A percentile compares a stretch with the other conserved stretches of the same genome.
Conservation (phyloP, 2,113 vertebrate genomes). For the Raja brachyura region DNA sequence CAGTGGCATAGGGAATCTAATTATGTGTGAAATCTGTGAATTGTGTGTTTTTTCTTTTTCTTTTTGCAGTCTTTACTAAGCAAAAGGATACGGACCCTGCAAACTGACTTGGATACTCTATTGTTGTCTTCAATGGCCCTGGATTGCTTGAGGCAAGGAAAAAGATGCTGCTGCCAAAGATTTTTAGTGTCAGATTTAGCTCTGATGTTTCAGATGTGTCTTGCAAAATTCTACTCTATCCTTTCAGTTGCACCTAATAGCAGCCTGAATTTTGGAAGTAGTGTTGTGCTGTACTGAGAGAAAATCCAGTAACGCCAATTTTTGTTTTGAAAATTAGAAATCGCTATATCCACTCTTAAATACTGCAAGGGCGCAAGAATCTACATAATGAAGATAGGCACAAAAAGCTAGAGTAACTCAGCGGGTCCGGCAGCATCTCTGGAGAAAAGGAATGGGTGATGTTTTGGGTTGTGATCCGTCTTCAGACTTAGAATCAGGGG, state of each 20-base stretch:
- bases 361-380: background rate
- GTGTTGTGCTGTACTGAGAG: background rate
- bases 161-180: background rate
- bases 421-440: too few species aligned
- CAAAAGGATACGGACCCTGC: background rate
- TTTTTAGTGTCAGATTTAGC: background rate
- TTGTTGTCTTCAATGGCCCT: background rate
- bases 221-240: background rate
- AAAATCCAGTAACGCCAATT: background rate
- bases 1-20: background rate
- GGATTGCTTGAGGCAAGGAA: background rate
- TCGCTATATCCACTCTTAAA: background rate
- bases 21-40: conserved; percentile 1
- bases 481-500: too few species aligned
- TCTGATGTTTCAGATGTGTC: background rate
- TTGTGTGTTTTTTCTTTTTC: background rate
- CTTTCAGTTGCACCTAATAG: background rate
- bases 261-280: background rate
- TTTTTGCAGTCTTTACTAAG: background rate
- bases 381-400: background rate
- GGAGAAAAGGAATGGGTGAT: too few species aligned
- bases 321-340: background rate
- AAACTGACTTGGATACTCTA: background rate
- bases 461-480: too few species aligned
- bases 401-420: too few species aligned